Evolutionary conservation across 2,113 vertebrate genomes (phyloP).

Genomic region (Talpa occidentalis): DNA sequence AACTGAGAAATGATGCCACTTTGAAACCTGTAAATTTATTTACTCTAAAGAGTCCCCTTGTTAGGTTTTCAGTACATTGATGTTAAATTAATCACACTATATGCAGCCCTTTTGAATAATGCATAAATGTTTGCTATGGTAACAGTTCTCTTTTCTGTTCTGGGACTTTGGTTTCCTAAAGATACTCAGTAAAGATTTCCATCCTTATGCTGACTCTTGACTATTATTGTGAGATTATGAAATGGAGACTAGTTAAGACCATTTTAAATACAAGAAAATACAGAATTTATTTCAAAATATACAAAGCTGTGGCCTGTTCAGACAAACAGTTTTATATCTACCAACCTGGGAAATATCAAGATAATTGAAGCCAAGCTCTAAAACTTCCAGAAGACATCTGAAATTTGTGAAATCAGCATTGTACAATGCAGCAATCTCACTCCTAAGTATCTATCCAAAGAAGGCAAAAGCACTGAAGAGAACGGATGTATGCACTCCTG

Average conservation of each 20-base stretch:
- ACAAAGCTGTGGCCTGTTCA: not conserved
- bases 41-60: not conserved
- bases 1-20: not conserved
- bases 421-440: too few species aligned
- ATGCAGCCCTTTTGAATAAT: not conserved
- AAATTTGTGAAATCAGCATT: not conserved
- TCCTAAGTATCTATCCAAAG: too few species aligned
- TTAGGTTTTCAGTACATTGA: not conserved
- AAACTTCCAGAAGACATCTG: not conserved
- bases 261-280: not conserved
- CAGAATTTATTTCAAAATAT: not conserved
- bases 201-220: not conserved
- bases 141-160: not conserved
- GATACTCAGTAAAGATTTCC: not conserved
- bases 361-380: not conserved
- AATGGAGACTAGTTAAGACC: not conserved
- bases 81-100: not conserved
- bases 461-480: too few species aligned
- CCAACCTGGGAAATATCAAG: not conserved
- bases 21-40: not conserved
- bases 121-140: not conserved
- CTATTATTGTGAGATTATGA: not conserved
- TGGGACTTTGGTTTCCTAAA: not conserved
- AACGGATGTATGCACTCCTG: too few species aligned
- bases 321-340: not conserved